phyloP scores from a whole-genome alignment of 2,888 invertebrate species.

The Rugalucina vietnamica region DNA sequence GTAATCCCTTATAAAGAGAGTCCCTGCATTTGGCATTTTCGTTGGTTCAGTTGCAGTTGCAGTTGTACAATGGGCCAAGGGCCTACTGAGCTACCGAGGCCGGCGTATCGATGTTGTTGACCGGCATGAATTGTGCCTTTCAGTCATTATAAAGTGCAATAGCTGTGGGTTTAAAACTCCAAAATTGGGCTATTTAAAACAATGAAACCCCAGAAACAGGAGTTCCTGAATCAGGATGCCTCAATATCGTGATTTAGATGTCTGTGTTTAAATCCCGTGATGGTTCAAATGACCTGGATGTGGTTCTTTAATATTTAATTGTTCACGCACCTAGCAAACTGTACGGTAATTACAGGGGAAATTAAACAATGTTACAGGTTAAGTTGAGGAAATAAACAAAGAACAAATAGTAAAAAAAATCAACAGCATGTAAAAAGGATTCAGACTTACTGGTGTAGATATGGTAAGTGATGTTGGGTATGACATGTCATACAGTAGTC shows the following conservation, averaged over 20 bases:
- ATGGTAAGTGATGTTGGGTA: background rate
- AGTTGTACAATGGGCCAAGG: no score
- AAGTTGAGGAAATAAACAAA: background rate
- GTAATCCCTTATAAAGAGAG: no score
- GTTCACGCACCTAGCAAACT: background rate
- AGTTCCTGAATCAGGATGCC: background rate
- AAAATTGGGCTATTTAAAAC: background rate
- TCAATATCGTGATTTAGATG: background rate
- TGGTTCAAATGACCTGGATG: background rate
- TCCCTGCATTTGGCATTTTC: no score
- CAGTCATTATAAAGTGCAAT: background rate
- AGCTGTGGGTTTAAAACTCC: background rate
- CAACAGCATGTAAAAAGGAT: constrained; percentile 4
- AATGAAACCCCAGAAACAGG: background rate
- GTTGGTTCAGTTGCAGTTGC: no score
- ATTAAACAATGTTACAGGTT: background rate
- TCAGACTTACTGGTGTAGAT: background rate
- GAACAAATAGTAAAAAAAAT: constrained; percentile 4
- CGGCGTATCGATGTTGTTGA: background rate
- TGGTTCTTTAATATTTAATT: background rate
- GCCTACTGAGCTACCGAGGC: no score
- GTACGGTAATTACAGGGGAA: background rate
- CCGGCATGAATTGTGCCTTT: constrained; percentile 8
- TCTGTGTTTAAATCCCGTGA: background rate
- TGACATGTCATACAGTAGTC: constrained; percentile 12